Evolutionary conservation across 2,888 invertebrate species (phyloP).

Genomic region (Matsumyia berberina): DNA sequence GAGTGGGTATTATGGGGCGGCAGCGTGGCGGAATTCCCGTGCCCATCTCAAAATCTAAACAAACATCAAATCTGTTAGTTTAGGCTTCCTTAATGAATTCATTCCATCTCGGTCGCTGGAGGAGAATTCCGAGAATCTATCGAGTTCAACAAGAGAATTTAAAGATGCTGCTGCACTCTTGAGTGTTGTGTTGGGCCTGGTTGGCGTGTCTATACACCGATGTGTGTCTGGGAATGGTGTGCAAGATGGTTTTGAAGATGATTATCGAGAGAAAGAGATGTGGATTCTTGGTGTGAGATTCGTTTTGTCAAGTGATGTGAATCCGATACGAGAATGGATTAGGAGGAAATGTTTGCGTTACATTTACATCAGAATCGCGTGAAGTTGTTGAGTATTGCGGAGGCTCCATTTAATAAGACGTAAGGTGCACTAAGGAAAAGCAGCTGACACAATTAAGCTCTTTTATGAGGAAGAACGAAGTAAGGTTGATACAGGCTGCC

Average conservation of each 20-base stretch:
- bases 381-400: neutral
- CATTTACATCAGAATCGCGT: neutral
- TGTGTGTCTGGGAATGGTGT: conserved; percentile 32
- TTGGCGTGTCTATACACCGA: neutral
- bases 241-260: conserved; percentile 47
- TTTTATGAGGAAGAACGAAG: too few relatives aligned
- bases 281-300: conserved; percentile 22
- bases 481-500: too few relatives aligned
- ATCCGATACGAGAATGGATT: conserved; percentile 23
- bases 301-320: conserved; percentile 30
- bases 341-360: conserved; percentile 1
- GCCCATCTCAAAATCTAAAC: conserved; percentile 70
- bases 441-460: too few relatives aligned
- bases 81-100: conserved; percentile 74
- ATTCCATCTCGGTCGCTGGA: conserved; percentile 42
- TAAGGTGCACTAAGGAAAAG: too few relatives aligned
- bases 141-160: conserved; percentile 52
- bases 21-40: conserved; percentile 66
- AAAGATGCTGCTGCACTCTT: conserved; percentile 31
- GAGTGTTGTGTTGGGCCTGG: conserved; percentile 37
- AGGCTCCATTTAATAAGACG: neutral
- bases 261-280: conserved; percentile 10
- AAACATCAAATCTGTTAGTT: conserved; percentile 68
- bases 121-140: conserved; percentile 70
- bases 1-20: conserved; percentile 58